Conservation (phyloP, 2,888 invertebrate genomes). For the Keiferia lycopersicella region DNA sequence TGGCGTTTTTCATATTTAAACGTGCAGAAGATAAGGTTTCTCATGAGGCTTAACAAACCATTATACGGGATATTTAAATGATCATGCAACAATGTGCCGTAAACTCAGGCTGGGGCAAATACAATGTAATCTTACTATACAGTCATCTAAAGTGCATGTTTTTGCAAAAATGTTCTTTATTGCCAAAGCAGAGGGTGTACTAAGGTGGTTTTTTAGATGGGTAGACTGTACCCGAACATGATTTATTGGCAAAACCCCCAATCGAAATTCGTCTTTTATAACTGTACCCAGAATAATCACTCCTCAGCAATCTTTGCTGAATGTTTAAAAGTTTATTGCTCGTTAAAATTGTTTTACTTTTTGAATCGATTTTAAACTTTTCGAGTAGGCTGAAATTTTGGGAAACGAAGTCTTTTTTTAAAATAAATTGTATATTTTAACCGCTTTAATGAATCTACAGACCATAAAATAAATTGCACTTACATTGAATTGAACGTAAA, state of each 20-base stretch:
- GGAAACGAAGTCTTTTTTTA: constrained; percentile 1
- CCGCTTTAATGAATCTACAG: neutral
- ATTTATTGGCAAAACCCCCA: constrained; percentile 61
- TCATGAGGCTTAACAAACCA: constrained; percentile 38
- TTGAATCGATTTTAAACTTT: constrained; percentile 12
- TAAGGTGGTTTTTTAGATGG: neutral
- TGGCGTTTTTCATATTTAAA: constrained; percentile 33
- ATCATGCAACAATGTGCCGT: constrained; percentile 57
- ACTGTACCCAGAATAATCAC: constrained; percentile 50
- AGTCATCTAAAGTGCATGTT: neutral
- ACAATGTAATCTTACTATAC: constrained; percentile 63
- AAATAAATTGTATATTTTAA: constrained; percentile 8
- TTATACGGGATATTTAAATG: constrained; percentile 49
- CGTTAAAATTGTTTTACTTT: constrained; percentile 23
- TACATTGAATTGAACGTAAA: neutral
- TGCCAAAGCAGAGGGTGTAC: neutral
- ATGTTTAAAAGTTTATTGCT: constrained; percentile 28
- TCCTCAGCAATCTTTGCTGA: constrained; percentile 47
- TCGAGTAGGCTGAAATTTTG: constrained; percentile 1
- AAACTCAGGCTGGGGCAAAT: constrained; percentile 51
- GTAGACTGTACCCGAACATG: constrained; percentile 44
- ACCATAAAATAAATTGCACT: constrained; percentile 4
- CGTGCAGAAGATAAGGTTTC: constrained; percentile 33
- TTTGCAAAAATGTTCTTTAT: neutral
- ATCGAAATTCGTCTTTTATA: constrained; percentile 52